These are phyloP conservation scores for Nannospalax galili DNA, from an alignment of 2,113 vertebrate genomes.

Conservation along the genomic window DNA sequence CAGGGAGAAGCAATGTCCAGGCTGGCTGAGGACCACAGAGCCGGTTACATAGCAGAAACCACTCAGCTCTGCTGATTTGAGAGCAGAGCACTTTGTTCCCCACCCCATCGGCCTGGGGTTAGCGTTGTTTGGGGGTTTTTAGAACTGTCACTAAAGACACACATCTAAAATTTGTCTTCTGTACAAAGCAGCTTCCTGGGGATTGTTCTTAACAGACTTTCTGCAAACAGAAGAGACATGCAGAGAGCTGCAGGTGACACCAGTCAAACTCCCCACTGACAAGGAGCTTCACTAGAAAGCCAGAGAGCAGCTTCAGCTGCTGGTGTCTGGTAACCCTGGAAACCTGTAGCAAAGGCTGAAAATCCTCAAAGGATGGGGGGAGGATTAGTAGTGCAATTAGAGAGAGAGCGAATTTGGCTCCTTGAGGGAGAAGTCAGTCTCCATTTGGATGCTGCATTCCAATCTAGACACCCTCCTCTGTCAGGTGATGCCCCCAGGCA, in stretches of 20 bases:
- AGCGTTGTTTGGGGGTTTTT: neutral
- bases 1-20: too few species aligned
- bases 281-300: conserved; percentile 20
- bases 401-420: conserved; percentile 33
- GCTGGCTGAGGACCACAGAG: neutral
- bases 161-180: neutral
- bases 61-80: neutral
- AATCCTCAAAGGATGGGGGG: conserved; percentile 45
- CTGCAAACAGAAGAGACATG: neutral
- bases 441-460: neutral
- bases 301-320: conserved; percentile 18
- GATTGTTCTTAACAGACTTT: conserved; percentile 11
- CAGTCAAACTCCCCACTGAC: conserved; percentile 19
- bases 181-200: neutral
- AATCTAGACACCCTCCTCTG: neutral
- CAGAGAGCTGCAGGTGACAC: neutral
- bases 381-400: conserved; percentile 62
- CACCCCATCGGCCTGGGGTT: too few species aligned
- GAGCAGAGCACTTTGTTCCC: neutral
- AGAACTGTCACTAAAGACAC: neutral
- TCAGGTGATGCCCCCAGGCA: neutral
- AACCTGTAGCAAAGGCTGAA: conserved; percentile 38
- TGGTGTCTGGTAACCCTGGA: conserved; percentile 66
- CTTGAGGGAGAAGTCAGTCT: conserved; percentile 55
- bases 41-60: neutral